Base-by-base conservation (phyloP, 2,113 vertebrate species). In the Numenius arquata region DNA sequence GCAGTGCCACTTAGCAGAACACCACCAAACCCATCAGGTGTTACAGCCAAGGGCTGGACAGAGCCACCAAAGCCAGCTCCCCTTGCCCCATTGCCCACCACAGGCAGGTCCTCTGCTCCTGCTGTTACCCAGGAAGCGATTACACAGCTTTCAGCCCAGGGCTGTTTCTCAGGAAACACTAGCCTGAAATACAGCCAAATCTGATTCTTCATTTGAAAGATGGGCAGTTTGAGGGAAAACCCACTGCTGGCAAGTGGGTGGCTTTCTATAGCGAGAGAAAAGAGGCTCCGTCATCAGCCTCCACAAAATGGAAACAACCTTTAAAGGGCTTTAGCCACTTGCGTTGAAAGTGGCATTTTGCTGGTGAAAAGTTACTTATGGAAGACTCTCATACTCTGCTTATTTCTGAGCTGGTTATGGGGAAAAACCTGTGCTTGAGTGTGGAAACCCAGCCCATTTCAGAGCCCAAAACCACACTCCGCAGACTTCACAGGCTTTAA, bases 341-440 rank as follows among this genome's bases (percentile, higher is more conserved):
- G 9, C n/a, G 19, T 0, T 43, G 10, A 4, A 73, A 61, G 22
- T 0, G 0, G 14, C 15, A n/a, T 38, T 86, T 62, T 61, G n/a
- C 59, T 30, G 34, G 18, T 59, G 43, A 48, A 48, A 53, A 90
- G 27, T 38, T 21, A 80, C 45, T 34, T 13, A 15, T 0, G 5
- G 48, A 23, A 22, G 14, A 77, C 29, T 3, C 32, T 55, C 1
- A 1, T 1, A 4, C 16, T 30, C 21, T 5, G 9, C 20, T 47
- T 11, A 0, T 43, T 53, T 55, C 56, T 8, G 38, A 71, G 34
- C 56, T 12, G 5, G 43, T 22, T 17, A 7, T 0, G 17, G 50
- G 32, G 8, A n/a, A n/a, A 52, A 73, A 19, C 9, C 9, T 4
- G 11, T 9, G 5, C 2, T 32, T 2, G 12, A 36, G 26, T 1